Percentiles rank a stretch among this genome's conserved stretches.
phyloP scores from a whole-genome alignment of 2,888 invertebrate genomes.

The Apodemia hepburni region DNA sequence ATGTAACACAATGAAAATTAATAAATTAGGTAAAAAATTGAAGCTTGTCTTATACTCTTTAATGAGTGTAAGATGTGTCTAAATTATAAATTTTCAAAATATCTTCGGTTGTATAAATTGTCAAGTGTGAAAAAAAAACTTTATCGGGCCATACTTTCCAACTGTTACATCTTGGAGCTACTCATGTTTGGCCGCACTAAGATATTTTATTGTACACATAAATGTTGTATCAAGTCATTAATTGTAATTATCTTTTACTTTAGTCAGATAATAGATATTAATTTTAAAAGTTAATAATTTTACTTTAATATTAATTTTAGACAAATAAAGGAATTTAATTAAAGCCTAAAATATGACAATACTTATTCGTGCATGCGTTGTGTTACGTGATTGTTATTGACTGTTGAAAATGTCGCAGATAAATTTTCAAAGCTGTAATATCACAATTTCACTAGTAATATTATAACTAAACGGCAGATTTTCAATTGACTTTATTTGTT shows the following conservation, averaged over 20 bases:
- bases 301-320: conserved; percentile 2
- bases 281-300: conserved; percentile 6
- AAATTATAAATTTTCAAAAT: too few relatives aligned
- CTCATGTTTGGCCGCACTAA: neutral
- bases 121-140: neutral
- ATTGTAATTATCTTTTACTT: conserved; percentile 4
- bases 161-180: neutral
- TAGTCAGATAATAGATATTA: neutral
- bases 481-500: too few relatives aligned
- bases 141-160: neutral
- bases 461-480: too few relatives aligned
- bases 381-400: neutral
- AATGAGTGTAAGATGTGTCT: too few relatives aligned
- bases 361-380: conserved; percentile 9
- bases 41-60: too few relatives aligned
- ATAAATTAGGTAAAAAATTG: too few relatives aligned
- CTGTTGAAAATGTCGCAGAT: neutral
- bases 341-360: conserved; percentile 12
- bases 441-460: too few relatives aligned
- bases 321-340: neutral
- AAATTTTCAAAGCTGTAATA: too few relatives aligned
- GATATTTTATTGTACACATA: neutral
- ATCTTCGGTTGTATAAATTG: neutral
- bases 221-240: neutral
- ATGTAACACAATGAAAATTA: too few relatives aligned